These are phyloP conservation scores for Pterobdella sp. DNA, from an alignment of 2,888 invertebrate species.

Conservation along the genomic window DNA sequence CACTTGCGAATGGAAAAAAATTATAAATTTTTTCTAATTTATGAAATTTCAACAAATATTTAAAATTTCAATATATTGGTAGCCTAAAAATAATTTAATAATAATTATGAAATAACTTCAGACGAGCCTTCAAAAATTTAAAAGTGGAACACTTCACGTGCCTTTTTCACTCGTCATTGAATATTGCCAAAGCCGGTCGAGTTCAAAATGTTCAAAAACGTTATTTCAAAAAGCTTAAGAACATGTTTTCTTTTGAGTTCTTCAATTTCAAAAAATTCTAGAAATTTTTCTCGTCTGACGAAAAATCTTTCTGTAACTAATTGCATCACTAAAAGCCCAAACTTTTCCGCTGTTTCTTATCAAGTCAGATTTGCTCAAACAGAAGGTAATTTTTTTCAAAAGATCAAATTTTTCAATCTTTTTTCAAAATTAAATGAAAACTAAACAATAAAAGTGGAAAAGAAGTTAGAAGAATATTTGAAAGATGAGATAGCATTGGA, in stretches of 20 bases:
- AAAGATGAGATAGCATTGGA: slow-evolving; percentile 88
- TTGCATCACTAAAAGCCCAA: background rate
- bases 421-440: background rate
- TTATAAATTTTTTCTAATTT: too few species aligned
- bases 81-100: background rate
- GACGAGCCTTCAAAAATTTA: background rate
- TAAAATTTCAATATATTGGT: background rate
- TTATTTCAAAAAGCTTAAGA: background rate
- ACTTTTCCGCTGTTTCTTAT: background rate
- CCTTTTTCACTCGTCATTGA: background rate
- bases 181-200: background rate
- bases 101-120: background rate
- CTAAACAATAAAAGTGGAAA: slow-evolving; percentile 39
- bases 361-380: background rate
- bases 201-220: slow-evolving; percentile 7
- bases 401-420: background rate
- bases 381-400: background rate
- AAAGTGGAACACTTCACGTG: slow-evolving; percentile 5
- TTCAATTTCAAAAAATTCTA: background rate
- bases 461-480: slow-evolving; percentile 71
- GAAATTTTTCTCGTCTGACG: background rate
- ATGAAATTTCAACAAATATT: too few species aligned
- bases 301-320: background rate
- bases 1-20: too few species aligned
- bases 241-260: background rate